phyloP scores from a whole-genome alignment of 2,888 invertebrate genomes.

The Liodrosophila aerea region DNA sequence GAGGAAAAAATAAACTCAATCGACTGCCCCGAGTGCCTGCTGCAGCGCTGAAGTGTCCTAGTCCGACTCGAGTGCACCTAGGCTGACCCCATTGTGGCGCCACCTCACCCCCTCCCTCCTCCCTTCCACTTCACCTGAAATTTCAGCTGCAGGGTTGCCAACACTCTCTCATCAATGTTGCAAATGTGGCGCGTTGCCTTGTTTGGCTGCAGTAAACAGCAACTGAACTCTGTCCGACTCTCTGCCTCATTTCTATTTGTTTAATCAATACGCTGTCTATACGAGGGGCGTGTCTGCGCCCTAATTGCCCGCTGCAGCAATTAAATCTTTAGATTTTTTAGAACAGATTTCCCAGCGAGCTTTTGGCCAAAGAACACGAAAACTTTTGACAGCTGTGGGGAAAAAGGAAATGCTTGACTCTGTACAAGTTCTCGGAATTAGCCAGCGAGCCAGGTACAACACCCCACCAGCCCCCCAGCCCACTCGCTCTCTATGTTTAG shows the following conservation, averaged over 20 bases:
- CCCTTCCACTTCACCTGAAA: no score
- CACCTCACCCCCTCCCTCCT: background rate
- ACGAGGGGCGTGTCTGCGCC: constrained; percentile 24
- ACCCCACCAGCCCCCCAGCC: background rate
- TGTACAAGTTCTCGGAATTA: constrained; percentile 40
- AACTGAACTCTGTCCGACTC: constrained; percentile 19
- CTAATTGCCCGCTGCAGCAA: constrained; percentile 30
- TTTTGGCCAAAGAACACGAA: constrained; percentile 15
- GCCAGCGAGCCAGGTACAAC: constrained; percentile 32
- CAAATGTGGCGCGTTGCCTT: constrained; percentile 40
- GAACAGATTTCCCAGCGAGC: constrained; percentile 4
- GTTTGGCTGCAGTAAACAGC: constrained; percentile 64
- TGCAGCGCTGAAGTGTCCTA: constrained; percentile 6
- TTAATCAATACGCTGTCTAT: constrained; percentile 49
- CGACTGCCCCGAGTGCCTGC: no score
- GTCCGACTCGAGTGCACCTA: constrained; percentile 12
- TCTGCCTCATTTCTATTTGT: constrained; percentile 27
- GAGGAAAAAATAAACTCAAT: background rate
- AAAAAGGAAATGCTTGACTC: constrained; percentile 17
- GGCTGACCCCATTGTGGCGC: constrained; percentile 20
- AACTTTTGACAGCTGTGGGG: constrained; percentile 51
- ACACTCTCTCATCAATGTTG: constrained; percentile 47
- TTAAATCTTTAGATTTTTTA: constrained; percentile 44
- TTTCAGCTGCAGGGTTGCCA: constrained; percentile 53
- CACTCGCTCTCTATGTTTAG: background rate